phyloP scores from a whole-genome alignment of 2,113 vertebrate species.

The Calyptommatus sinebrachiatus region DNA sequence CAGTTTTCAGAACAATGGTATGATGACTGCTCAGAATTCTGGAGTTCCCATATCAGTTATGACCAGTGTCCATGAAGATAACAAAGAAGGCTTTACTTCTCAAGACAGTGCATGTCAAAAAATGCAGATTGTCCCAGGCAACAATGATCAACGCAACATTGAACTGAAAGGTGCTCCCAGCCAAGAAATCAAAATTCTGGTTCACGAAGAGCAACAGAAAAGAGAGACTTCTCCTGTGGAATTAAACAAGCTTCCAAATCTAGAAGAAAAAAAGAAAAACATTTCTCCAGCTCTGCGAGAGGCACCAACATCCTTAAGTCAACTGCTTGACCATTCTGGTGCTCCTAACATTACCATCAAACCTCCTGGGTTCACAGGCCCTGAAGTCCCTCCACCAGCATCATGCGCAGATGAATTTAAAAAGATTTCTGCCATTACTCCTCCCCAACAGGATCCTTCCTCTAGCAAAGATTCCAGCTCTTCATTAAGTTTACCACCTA shows the following conservation, averaged over 20 bases:
- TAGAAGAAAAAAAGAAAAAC: constrained; percentile 76
- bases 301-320: constrained; percentile 90
- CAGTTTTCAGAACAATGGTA: constrained; percentile 72
- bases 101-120: constrained; percentile 75
- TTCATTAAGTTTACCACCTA: constrained; percentile 65
- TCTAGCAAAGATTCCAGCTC: constrained; percentile 66
- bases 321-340: constrained; percentile 89
- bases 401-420: constrained; percentile 70
- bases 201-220: constrained; percentile 75
- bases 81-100: constrained; percentile 74
- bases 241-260: constrained; percentile 60
- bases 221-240: constrained; percentile 69
- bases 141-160: constrained; percentile 75
- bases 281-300: constrained; percentile 81
- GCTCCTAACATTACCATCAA: constrained; percentile 79
- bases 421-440: constrained; percentile 65
- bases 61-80: constrained; percentile 72
- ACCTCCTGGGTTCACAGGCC: constrained; percentile 66
- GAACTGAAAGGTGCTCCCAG: constrained; percentile 76
- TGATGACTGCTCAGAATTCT: constrained; percentile 75
- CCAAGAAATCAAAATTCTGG: constrained; percentile 78
- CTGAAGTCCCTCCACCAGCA: constrained; percentile 63
- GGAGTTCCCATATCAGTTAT: constrained; percentile 63
- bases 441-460: constrained; percentile 66
- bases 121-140: constrained; percentile 67